Percentiles rank a stretch among this genome's conserved stretches.
phyloP scores from a whole-genome alignment of 2,797 vertebrate species.

The Otus scops region DNA sequence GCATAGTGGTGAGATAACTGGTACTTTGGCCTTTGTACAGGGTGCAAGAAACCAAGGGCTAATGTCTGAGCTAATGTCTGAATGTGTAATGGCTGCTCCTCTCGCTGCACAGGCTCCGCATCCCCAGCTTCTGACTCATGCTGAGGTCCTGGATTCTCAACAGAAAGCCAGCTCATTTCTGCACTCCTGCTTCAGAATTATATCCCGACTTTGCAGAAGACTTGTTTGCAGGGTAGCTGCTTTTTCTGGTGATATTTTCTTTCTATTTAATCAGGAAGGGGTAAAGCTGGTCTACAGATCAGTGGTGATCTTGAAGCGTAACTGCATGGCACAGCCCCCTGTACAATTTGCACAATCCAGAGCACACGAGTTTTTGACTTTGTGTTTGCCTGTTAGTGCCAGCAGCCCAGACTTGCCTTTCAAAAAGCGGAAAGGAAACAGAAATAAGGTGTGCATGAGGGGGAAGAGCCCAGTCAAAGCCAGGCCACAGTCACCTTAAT shows the following conservation, averaged over 20 bases:
- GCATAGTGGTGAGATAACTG: neutral
- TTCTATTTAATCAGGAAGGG: neutral
- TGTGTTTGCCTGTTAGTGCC: neutral
- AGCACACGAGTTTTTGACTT: neutral
- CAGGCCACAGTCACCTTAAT: neutral
- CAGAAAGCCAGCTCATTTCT: neutral
- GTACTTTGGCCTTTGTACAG: neutral
- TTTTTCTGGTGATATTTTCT: neutral
- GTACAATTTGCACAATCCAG: neutral
- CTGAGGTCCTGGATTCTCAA: neutral
- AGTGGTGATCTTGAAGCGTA: neutral
- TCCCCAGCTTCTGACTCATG: slow-evolving; percentile 39
- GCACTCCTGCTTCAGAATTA: neutral
- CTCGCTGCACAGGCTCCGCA: neutral
- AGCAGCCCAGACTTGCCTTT: neutral
- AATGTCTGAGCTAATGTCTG: neutral
- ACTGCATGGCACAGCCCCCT: neutral
- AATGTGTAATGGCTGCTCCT: slow-evolving; percentile 1
- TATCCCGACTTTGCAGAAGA: neutral
- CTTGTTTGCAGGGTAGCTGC: neutral
- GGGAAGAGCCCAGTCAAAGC: neutral
- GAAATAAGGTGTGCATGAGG: neutral
- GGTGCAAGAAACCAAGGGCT: neutral
- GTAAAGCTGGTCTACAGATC: neutral
- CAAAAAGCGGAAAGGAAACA: neutral